Evolutionary conservation across 2,797 vertebrate genomes (phyloP).

Genomic region (Pseudomugil tenellus): DNA sequence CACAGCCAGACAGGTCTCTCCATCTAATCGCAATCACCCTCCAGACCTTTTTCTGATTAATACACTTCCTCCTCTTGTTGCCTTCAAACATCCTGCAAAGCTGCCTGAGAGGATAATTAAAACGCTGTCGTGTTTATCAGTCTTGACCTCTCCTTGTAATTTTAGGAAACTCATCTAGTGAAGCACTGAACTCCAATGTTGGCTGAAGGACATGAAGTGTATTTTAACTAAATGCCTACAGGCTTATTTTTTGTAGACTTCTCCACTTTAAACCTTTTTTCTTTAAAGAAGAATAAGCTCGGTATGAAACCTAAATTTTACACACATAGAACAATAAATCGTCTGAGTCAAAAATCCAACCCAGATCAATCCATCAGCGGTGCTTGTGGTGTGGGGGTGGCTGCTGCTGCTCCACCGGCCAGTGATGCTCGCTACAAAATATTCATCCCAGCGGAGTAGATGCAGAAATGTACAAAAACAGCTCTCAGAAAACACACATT

Average conservation of each 20-base stretch:
- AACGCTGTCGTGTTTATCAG: not conserved
- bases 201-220: too few relatives aligned
- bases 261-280: not conserved
- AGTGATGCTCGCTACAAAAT: too few relatives aligned
- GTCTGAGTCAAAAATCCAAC: conserved; percentile 11
- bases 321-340: not conserved
- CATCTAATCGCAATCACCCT: not conserved
- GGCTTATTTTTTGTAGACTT: not conserved
- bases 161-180: not conserved
- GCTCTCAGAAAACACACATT: not conserved
- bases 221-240: not conserved
- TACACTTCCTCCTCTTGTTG: conserved; percentile 5
- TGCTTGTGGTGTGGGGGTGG: not conserved
- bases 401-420: not conserved
- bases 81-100: conserved; percentile 23
- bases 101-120: not conserved
- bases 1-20: not conserved
- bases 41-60: conserved; percentile 26
- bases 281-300: not conserved
- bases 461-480: not conserved
- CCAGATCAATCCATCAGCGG: conserved; percentile 20
- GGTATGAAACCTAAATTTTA: conserved; percentile 8
- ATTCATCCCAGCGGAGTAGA: not conserved
- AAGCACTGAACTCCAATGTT: not conserved
- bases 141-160: not conserved